phyloP scores from a whole-genome alignment of 1,140 invertebrate species.

The Drosophila hydei region DNA sequence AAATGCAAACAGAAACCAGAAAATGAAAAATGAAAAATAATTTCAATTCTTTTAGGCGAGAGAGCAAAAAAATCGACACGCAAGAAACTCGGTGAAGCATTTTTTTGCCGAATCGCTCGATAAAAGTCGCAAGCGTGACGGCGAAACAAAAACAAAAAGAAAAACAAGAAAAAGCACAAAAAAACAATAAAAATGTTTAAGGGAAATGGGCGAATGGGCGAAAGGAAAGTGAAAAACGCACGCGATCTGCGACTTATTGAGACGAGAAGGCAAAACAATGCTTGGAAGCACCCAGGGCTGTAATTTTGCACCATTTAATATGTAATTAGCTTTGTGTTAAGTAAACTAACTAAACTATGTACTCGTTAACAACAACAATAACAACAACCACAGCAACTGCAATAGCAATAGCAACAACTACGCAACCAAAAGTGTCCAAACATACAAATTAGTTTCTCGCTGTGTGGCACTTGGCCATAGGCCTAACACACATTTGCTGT shows the following conservation, averaged over 20 bases:
- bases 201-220: too few relatives aligned
- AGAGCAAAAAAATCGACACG: conserved; percentile 84
- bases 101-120: conserved; percentile 82
- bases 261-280: conserved; percentile 81
- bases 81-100: conserved; percentile 82
- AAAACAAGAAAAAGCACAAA: neutral
- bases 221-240: conserved; percentile 13
- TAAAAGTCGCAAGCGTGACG: conserved; percentile 59
- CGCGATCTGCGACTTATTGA: conserved; percentile 61
- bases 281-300: conserved; percentile 82
- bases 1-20: conserved; percentile 40
- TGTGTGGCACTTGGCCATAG: conserved; percentile 17
- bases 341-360: conserved; percentile 60
- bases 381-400: conserved; percentile 42
- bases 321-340: conserved; percentile 83
- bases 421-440: conserved; percentile 67
- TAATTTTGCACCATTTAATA: conserved; percentile 84
- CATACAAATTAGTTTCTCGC: conserved; percentile 69
- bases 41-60: conserved; percentile 63
- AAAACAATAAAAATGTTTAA: neutral
- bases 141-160: neutral
- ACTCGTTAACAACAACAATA: conserved; percentile 64
- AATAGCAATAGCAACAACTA: conserved; percentile 40
- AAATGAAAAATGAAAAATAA: conserved; percentile 56
- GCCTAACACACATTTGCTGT: neutral